Conservation (phyloP, 2,113 vertebrate genomes). For the Hystrix cristata region DNA sequence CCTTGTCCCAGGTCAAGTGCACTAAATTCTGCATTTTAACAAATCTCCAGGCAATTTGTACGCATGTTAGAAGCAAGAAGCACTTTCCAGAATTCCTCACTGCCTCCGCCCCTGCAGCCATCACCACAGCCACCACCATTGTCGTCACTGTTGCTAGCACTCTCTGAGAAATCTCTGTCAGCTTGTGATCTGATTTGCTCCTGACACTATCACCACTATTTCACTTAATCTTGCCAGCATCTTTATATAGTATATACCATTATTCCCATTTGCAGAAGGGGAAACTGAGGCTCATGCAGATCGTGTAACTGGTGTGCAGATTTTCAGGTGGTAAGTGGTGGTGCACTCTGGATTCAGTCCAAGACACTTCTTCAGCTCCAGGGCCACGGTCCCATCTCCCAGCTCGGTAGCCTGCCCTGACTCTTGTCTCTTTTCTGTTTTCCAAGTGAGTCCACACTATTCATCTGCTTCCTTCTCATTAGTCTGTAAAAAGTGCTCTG, state of each 20-base stretch:
- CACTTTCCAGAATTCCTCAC: not conserved
- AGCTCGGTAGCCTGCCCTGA: not conserved
- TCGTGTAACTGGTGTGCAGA: not conserved
- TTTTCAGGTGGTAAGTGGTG: not conserved
- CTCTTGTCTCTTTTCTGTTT: not conserved
- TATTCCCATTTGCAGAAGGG: not conserved
- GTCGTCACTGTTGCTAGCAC: accelerated
- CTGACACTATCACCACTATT: not conserved
- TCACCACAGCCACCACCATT: not conserved
- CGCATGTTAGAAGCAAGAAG: not conserved
- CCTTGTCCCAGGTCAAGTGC: not conserved
- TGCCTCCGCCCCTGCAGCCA: too few species aligned
- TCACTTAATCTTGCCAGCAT: not conserved
- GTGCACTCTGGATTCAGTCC: not conserved
- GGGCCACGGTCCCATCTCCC: accelerated
- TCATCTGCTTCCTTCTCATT: not conserved
- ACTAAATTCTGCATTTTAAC: not conserved
- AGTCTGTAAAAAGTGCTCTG: not conserved
- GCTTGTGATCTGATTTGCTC: not conserved
- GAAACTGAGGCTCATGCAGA: not conserved
- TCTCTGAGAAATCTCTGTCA: not conserved
- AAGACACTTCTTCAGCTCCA: not conserved
- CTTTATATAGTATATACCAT: accelerated
- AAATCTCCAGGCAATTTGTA: not conserved
- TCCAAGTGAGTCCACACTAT: not conserved